Percentiles rank a stretch among this genome's conserved stretches.
Conservation (phyloP, 2,888 invertebrate genomes). For the Drosophila flavopinicola region DNA sequence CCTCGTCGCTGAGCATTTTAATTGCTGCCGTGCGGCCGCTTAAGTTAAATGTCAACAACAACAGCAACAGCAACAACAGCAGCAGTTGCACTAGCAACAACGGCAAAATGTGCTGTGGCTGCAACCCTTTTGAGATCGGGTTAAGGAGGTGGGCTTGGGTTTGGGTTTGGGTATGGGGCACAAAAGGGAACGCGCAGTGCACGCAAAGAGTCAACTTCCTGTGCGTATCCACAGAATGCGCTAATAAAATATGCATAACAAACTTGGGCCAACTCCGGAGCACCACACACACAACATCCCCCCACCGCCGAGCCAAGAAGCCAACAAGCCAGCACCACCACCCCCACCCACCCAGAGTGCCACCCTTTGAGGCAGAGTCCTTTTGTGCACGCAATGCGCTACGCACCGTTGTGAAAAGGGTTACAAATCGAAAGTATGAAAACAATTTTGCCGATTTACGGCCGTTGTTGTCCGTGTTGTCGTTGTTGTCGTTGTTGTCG, state of each 20-base stretch:
- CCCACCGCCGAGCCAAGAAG: too few relatives aligned
- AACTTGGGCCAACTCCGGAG: constrained; percentile 51
- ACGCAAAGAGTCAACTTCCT: constrained; percentile 77
- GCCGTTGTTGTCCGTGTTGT: constrained; percentile 10
- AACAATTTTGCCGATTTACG: constrained; percentile 62
- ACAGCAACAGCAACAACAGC: constrained; percentile 28
- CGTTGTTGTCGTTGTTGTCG: constrained; percentile 10
- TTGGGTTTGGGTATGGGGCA: background rate
- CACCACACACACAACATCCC: background rate
- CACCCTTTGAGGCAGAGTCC: background rate
- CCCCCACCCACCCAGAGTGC: background rate
- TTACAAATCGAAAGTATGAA: constrained; percentile 67
- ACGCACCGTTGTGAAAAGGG: constrained; percentile 55
- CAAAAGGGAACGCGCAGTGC: constrained; percentile 32
- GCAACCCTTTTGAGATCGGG: constrained; percentile 39
- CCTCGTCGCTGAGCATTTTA: constrained; percentile 73
- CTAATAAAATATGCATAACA: constrained; percentile 77
- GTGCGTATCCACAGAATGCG: constrained; percentile 79
- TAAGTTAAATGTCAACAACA: constrained; percentile 65
- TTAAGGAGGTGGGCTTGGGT: background rate
- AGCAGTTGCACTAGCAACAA: constrained; percentile 41
- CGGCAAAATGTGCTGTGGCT: constrained; percentile 23
- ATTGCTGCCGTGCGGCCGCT: constrained; percentile 72
- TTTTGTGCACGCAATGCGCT: constrained; percentile 55
- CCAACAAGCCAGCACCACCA: too few relatives aligned